Evolutionary conservation across 2,888 invertebrate species (phyloP).

Genomic region (Agrilus mali): DNA sequence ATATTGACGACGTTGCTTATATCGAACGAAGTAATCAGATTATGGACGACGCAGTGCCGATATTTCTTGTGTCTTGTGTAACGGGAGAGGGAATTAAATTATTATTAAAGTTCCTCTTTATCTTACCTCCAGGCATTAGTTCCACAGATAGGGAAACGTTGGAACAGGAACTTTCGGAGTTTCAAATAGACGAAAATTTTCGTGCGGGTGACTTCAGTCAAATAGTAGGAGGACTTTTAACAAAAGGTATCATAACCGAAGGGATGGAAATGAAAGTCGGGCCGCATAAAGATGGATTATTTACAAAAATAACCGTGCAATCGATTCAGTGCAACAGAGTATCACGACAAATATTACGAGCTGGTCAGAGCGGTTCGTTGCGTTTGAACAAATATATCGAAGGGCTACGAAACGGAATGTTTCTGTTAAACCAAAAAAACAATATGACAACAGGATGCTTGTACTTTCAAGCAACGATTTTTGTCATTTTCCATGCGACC

Average conservation of each 20-base stretch:
- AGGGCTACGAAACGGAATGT: constrained; percentile 71
- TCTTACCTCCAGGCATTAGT: constrained; percentile 57
- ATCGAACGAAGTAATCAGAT: constrained; percentile 57
- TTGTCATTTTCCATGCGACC: constrained; percentile 78
- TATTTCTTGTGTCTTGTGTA: constrained; percentile 85
- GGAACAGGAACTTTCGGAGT: constrained; percentile 66
- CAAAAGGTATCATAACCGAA: constrained; percentile 75
- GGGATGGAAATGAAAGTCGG: constrained; percentile 66
- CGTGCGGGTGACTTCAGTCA: constrained; percentile 72
- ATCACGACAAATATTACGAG: constrained; percentile 74
- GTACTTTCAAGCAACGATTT: constrained; percentile 67
- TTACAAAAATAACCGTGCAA: constrained; percentile 62
- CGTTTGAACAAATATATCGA: constrained; percentile 52
- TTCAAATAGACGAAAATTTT: constrained; percentile 92
- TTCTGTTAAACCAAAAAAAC: constrained; percentile 46
- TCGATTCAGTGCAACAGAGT: constrained; percentile 88
- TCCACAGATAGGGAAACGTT: constrained; percentile 52
- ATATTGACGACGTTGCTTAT: constrained; percentile 59
- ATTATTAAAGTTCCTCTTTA: constrained; percentile 75
- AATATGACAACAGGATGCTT: constrained; percentile 29
- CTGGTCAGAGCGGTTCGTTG: constrained; percentile 82
- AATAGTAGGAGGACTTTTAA: constrained; percentile 74
- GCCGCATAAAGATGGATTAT: constrained; percentile 66
- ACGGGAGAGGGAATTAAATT: constrained; percentile 73
- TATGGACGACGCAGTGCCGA: constrained; percentile 54